phyloP scores from a whole-genome alignment of 1,140 invertebrate species.

The Euborellia annulipes region DNA sequence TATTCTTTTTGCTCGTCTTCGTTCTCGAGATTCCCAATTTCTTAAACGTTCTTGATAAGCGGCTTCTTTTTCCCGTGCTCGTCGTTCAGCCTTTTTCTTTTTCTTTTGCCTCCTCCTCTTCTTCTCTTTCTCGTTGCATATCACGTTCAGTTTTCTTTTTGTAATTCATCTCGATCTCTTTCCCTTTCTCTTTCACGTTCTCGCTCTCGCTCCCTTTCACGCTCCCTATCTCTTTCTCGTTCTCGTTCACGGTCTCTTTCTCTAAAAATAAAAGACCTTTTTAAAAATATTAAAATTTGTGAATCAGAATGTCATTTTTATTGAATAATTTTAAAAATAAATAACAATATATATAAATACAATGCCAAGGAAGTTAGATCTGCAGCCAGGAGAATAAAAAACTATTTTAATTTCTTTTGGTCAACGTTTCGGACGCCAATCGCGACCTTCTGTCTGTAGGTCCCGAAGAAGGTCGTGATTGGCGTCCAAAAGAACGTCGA shows the following conservation, averaged over 20 bases:
- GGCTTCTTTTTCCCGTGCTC: constrained; percentile 82
- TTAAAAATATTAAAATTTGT: constrained; percentile 1
- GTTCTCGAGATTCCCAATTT: constrained; percentile 86
- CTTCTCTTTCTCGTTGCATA: constrained; percentile 58
- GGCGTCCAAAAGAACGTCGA: too few relatives aligned
- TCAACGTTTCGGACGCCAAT: too few relatives aligned
- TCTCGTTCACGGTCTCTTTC: constrained; percentile 31
- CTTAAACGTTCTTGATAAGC: constrained; percentile 73
- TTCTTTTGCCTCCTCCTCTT: constrained; percentile 82
- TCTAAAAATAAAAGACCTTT: too few relatives aligned
- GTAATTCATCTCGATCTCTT: constrained; percentile 27
- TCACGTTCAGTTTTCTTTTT: constrained; percentile 39
- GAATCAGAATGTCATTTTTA: too few relatives aligned
- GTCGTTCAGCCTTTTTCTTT: constrained; percentile 77
- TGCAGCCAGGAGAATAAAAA: too few relatives aligned
- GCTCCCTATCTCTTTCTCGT: constrained; percentile 26
- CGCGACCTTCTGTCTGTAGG: too few relatives aligned
- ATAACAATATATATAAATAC: too few relatives aligned
- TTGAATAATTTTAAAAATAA: too few relatives aligned
- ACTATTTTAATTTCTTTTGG: too few relatives aligned
- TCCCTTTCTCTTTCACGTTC: constrained; percentile 18
- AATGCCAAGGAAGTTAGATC: too few relatives aligned
- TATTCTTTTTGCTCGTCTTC: constrained; percentile 85
- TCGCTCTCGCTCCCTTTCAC: constrained; percentile 9
- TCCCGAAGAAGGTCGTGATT: too few relatives aligned